phyloP scores from a whole-genome alignment of 2,797 vertebrate genomes.

The Lagocephalus sceleratus region DNA sequence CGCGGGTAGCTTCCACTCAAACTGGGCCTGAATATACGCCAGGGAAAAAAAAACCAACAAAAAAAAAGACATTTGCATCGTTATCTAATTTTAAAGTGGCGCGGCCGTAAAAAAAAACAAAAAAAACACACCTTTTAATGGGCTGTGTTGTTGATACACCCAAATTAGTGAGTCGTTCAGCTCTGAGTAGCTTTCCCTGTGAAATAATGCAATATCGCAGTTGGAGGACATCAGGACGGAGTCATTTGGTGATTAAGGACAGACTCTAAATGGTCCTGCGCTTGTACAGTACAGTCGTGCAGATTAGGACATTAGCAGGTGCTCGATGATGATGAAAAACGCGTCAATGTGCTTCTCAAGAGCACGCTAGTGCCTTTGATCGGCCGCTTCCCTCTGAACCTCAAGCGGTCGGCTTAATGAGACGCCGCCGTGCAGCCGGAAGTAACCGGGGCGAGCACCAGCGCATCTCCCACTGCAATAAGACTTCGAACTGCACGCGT shows the following conservation, averaged over 20 bases:
- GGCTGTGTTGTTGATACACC: no score
- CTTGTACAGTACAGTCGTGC: not conserved
- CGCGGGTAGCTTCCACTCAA: constrained; percentile 22
- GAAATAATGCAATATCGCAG: no score
- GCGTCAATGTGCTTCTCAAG: not conserved
- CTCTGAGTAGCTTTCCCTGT: no score
- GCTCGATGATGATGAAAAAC: not conserved
- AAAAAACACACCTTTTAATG: no score
- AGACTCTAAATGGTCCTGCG: not conserved
- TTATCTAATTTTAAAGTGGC: constrained; percentile 13
- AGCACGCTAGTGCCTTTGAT: no score
- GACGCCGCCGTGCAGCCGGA: not conserved
- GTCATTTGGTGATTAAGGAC: not conserved
- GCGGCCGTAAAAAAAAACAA: not conserved
- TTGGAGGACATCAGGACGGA: not conserved
- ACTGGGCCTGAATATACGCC: constrained; percentile 41
- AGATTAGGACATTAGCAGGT: not conserved
- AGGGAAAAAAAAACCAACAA: no score
- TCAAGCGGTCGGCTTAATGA: not conserved
- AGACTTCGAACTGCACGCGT: not conserved
- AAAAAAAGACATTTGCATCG: constrained; percentile 1
- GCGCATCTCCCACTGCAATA: not conserved
- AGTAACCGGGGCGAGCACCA: not conserved
- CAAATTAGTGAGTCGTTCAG: no score
- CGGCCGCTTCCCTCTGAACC: no score